Evolutionary conservation across 2,888 invertebrate genomes (phyloP).

Genomic region (Neoitamus cyanurus): DNA sequence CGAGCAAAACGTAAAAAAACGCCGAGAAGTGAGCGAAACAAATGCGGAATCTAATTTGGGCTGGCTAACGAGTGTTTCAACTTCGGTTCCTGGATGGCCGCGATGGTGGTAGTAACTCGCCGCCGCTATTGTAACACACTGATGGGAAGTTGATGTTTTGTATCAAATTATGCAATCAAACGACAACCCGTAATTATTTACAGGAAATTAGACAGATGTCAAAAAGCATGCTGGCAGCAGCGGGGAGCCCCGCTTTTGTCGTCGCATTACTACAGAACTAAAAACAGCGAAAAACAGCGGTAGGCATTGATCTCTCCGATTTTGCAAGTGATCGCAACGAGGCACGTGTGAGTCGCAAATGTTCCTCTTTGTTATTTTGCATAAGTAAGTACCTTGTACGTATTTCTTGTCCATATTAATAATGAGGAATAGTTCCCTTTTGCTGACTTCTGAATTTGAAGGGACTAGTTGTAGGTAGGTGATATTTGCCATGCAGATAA

Average conservation of each 20-base stretch:
- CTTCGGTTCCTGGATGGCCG: neutral
- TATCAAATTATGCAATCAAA: constrained; percentile 53
- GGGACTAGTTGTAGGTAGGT: too few species aligned
- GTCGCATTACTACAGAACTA: neutral
- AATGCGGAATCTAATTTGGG: constrained; percentile 36
- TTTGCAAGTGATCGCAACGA: neutral
- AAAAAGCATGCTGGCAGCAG: constrained; percentile 43
- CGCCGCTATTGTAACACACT: neutral
- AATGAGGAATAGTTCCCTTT: too few species aligned
- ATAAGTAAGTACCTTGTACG: neutral
- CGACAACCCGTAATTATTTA: constrained; percentile 53
- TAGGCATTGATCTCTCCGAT: neutral
- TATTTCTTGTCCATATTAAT: too few species aligned
- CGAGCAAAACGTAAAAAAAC: neutral
- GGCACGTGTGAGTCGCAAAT: neutral
- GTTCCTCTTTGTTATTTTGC: neutral
- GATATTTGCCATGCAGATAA: too few species aligned
- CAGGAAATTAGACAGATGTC: constrained; percentile 56
- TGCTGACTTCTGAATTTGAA: too few species aligned
- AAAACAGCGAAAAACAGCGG: constrained; percentile 9
- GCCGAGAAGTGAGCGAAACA: constrained; percentile 9
- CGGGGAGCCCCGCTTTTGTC: constrained; percentile 11
- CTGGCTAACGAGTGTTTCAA: neutral
- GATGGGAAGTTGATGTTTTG: constrained; percentile 42
- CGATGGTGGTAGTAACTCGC: neutral